Conservation (phyloP, 1,140 invertebrate species). For the Hetaerina americana region DNA sequence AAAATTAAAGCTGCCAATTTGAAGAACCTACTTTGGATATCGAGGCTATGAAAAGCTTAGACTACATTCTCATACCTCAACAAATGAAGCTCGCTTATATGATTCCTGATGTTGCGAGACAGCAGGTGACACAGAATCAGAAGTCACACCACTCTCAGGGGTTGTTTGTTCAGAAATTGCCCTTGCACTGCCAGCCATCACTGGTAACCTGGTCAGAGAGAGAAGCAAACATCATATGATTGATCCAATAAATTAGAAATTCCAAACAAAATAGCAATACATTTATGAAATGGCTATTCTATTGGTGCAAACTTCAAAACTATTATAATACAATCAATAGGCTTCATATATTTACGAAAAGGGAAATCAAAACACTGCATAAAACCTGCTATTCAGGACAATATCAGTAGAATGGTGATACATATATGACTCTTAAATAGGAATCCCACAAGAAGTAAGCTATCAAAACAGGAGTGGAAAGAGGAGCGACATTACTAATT, state of each 20-base stretch:
- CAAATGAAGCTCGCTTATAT: conserved; percentile 57
- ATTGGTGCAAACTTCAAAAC: not conserved
- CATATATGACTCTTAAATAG: no score
- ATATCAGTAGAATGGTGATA: no score
- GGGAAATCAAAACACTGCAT: no score
- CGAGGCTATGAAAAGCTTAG: no score
- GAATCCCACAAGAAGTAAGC: no score
- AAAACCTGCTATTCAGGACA: no score
- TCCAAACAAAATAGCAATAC: not conserved
- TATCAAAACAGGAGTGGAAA: no score
- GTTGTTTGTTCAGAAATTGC: not conserved
- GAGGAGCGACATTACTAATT: no score
- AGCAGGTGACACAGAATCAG: not conserved
- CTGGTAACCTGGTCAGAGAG: not conserved
- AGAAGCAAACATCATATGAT: no score
- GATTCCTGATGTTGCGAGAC: not conserved
- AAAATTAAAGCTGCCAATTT: not conserved
- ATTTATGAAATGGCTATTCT: not conserved
- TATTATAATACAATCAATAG: no score
- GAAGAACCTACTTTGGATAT: not conserved
- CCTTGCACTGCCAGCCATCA: not conserved
- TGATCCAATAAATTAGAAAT: not conserved
- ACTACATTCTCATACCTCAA: conserved; percentile 61
- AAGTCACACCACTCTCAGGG: not conserved
- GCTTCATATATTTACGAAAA: no score